Percentiles rank a stretch among this genome's conserved stretches.
These are phyloP conservation scores for Psittacus erithacus DNA, from an alignment of 2,113 vertebrate genomes.

Conservation along the genomic window DNA sequence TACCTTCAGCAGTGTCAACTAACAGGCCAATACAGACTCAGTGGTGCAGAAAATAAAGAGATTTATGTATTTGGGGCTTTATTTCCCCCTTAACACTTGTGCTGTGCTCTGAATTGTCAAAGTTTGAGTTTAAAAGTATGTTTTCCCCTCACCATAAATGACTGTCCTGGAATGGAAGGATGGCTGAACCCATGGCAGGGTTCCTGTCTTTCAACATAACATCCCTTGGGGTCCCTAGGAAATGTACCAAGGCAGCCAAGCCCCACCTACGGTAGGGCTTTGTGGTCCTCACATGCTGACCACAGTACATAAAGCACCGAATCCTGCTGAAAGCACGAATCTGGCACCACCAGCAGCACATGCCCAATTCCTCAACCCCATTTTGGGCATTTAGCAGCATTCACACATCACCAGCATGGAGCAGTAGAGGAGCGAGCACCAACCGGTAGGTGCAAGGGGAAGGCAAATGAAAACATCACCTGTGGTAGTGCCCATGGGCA, in stretches of 20 bases:
- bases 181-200: background rate
- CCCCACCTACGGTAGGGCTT: background rate
- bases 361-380: too few species aligned
- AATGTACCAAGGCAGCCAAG: background rate
- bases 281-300: accelerated
- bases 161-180: background rate
- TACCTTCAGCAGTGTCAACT: background rate
- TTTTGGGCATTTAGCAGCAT: background rate
- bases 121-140: background rate
- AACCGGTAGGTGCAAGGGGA: background rate
- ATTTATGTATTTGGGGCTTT: background rate
- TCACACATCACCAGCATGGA: accelerated
- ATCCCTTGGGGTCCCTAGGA: background rate
- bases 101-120: background rate
- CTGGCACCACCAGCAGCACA: accelerated
- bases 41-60: conserved; percentile 44
- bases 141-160: background rate
- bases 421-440: accelerated
- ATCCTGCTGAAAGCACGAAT: background rate
- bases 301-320: background rate
- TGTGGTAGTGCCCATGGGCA: accelerated
- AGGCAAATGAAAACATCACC: background rate
- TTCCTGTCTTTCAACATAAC: background rate
- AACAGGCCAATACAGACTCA: conserved; percentile 13
- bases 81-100: background rate